These are phyloP conservation scores for Microtus montanus DNA, from an alignment of 2,113 vertebrate species.

Conservation along the genomic window DNA sequence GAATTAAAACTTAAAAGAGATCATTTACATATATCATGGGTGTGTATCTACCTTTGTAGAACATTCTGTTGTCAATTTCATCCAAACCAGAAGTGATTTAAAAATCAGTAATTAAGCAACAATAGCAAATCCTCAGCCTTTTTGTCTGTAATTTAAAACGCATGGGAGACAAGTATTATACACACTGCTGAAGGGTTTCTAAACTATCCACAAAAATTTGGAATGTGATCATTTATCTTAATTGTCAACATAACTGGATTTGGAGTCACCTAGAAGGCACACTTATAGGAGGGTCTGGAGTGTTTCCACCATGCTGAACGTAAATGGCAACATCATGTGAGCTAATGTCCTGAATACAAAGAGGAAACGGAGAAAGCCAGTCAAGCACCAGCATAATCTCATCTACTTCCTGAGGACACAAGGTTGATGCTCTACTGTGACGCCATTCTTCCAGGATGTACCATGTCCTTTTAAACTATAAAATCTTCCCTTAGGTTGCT, in stretches of 20 bases:
- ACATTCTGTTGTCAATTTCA: neutral
- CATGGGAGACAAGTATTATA: neutral
- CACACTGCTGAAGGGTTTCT: neutral
- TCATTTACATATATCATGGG: neutral
- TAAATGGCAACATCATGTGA: neutral
- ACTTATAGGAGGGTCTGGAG: neutral
- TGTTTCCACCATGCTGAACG: neutral
- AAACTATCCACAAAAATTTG: slow-evolving; percentile 11
- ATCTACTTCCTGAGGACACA: neutral
- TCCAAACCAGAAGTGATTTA: neutral
- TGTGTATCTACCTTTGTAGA: neutral
- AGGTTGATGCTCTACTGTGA: neutral
- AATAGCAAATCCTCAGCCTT: neutral
- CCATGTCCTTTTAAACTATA: too few species aligned
- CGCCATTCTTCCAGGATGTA: neutral
- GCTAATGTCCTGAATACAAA: neutral
- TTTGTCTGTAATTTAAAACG: neutral
- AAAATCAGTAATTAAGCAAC: neutral
- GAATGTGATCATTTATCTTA: neutral
- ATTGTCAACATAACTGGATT: neutral
- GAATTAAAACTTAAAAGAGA: neutral
- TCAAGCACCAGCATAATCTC: too few species aligned
- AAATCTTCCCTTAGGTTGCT: too few species aligned
- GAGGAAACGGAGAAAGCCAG: neutral
- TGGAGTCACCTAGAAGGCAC: neutral